Evolutionary conservation across 2,797 vertebrate genomes (phyloP).

Genomic region (Alectoris magna): DNA sequence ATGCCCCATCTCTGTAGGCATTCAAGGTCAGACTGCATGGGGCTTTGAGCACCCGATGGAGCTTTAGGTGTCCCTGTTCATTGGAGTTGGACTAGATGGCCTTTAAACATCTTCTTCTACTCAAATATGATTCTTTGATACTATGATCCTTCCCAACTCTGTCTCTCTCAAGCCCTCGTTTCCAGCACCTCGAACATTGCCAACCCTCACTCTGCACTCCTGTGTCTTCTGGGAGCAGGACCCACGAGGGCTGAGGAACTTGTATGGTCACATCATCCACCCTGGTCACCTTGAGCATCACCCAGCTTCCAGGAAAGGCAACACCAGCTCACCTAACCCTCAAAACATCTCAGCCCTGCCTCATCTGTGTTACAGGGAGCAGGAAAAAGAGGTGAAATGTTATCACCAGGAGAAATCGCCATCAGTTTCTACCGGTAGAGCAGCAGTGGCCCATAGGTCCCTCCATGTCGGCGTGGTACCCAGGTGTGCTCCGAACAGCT

Average conservation of each 20-base stretch:
- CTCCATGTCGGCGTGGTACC: neutral
- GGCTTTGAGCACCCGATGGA: too few species aligned
- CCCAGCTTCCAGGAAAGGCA: neutral
- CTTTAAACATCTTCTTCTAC: too few species aligned
- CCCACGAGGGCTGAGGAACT: neutral
- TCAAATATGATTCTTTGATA: too few species aligned
- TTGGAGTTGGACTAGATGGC: too few species aligned
- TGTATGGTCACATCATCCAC: neutral
- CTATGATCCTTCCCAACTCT: neutral
- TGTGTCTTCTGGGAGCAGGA: rapidly evolving
- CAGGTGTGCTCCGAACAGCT: neutral
- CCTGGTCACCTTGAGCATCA: neutral
- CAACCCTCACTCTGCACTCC: neutral
- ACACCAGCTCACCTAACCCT: neutral
- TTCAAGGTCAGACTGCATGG: too few species aligned
- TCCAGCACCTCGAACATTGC: neutral
- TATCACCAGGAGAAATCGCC: neutral
- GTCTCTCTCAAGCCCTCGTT: neutral
- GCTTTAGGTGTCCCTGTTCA: too few species aligned
- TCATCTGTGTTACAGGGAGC: neutral
- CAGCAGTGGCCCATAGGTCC: neutral
- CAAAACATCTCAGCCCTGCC: neutral
- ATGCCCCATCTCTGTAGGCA: too few species aligned
- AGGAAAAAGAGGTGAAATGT: neutral
- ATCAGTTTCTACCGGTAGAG: neutral